Evolutionary conservation across 2,797 vertebrate genomes (phyloP).

Genomic region (Nothura maculosa): DNA sequence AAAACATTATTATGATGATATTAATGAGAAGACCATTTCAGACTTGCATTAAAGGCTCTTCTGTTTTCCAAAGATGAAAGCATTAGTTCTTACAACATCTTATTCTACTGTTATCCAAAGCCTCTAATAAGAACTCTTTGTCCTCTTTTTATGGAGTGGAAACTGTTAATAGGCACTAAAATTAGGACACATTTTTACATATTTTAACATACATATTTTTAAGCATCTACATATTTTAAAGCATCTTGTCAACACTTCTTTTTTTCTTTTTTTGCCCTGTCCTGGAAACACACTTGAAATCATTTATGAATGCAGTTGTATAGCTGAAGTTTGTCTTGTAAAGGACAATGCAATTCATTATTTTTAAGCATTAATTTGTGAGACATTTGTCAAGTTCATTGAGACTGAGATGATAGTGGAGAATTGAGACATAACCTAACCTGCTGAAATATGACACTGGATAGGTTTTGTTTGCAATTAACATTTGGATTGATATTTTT

Average conservation of each 20-base stretch:
- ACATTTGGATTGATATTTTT: constrained; percentile 2
- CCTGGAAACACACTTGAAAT: background rate
- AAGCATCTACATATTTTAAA: background rate
- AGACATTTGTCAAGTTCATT: background rate
- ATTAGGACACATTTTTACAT: too few species aligned
- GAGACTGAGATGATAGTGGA: background rate
- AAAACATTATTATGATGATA: background rate
- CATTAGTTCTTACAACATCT: background rate
- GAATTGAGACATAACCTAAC: background rate
- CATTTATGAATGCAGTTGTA: background rate
- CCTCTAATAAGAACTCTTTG: background rate
- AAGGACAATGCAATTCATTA: background rate
- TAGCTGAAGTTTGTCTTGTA: background rate
- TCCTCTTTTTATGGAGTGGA: background rate
- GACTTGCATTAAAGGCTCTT: background rate
- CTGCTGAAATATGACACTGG: background rate
- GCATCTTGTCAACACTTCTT: background rate
- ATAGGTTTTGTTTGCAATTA: background rate
- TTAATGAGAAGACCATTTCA: background rate
- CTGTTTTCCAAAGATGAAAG: background rate
- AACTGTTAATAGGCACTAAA: background rate
- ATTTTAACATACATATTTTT: background rate
- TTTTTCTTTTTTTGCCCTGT: background rate
- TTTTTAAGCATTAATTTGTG: background rate
- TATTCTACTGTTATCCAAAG: background rate